Conservation (phyloP, 2,888 invertebrate species). For the Bedellia somnulentella region DNA sequence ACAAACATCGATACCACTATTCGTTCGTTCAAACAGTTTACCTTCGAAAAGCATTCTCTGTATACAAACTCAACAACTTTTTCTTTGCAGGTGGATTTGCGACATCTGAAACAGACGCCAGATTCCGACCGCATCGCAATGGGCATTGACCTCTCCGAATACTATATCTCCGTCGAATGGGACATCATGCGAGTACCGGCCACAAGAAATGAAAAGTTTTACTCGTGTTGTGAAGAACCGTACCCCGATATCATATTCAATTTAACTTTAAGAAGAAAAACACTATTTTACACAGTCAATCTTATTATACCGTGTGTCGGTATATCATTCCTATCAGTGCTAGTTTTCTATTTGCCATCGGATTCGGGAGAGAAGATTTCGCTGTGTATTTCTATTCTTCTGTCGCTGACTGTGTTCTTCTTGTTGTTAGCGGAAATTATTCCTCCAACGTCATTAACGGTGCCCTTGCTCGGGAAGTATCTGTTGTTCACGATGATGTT, state of each 20-base stretch:
- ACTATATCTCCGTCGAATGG: constrained; percentile 98
- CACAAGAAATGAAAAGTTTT: constrained; percentile 86
- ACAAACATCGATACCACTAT: too few relatives aligned
- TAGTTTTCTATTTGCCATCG: constrained; percentile 96
- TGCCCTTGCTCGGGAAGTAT: constrained; percentile 89
- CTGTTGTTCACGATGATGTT: constrained; percentile 93
- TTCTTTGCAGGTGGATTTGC: constrained; percentile 77
- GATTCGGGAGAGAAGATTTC: constrained; percentile 98
- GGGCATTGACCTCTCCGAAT: constrained; percentile 91
- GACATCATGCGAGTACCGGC: constrained; percentile 94
- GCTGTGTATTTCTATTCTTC: constrained; percentile 89
- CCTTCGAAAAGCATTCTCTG: too few relatives aligned
- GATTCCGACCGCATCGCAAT: constrained; percentile 87
- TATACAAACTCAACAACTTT: constrained; percentile 1
- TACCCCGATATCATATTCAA: constrained; percentile 98
- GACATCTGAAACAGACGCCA: constrained; percentile 84
- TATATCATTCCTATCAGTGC: constrained; percentile 93
- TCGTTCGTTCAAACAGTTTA: too few relatives aligned
- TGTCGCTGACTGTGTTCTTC: constrained; percentile 93
- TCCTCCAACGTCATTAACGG: constrained; percentile 90
- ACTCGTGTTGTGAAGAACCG: constrained; percentile 96
- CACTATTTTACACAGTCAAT: constrained; percentile 96
- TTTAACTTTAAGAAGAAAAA: constrained; percentile 90
- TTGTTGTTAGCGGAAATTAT: constrained; percentile 91
- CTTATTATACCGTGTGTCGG: constrained; percentile 96